Evolutionary conservation across 2,797 vertebrate genomes (phyloP).

Genomic region (Luscinia luscinia): DNA sequence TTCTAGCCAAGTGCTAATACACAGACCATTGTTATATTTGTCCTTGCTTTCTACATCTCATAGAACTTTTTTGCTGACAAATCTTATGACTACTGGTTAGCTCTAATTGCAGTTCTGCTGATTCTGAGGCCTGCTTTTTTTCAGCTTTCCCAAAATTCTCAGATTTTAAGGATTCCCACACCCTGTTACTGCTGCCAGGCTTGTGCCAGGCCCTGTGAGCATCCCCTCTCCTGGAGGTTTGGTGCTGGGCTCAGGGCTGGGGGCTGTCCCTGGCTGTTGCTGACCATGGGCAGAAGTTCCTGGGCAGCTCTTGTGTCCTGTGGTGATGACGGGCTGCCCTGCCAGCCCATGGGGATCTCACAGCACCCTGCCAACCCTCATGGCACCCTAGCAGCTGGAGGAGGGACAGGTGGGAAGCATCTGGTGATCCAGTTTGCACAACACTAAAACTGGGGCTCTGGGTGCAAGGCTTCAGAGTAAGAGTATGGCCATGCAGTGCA

Average conservation of each 20-base stretch:
- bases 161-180: too few species aligned
- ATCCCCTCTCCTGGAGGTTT: not conserved
- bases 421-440: not conserved
- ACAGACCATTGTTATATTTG: too few species aligned
- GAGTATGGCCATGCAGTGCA: not conserved
- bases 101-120: too few species aligned
- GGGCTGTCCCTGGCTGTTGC: not conserved
- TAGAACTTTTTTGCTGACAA: too few species aligned
- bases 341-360: not conserved
- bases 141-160: too few species aligned
- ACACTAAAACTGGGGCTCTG: not conserved
- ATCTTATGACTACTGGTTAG: too few species aligned
- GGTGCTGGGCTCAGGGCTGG: not conserved
- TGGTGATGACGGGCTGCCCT: not conserved
- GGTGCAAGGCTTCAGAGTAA: not conserved
- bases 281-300: not conserved
- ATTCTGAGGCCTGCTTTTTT: too few species aligned
- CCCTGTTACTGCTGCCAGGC: not conserved
- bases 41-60: too few species aligned
- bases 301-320: not conserved
- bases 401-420: not conserved
- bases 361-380: accelerated
- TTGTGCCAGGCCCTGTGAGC: not conserved
- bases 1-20: too few species aligned
- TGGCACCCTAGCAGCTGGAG: not conserved